phyloP scores from a whole-genome alignment of 64 coral and sea anemone genomes.

The Exaiptasia diaphana region DNA sequence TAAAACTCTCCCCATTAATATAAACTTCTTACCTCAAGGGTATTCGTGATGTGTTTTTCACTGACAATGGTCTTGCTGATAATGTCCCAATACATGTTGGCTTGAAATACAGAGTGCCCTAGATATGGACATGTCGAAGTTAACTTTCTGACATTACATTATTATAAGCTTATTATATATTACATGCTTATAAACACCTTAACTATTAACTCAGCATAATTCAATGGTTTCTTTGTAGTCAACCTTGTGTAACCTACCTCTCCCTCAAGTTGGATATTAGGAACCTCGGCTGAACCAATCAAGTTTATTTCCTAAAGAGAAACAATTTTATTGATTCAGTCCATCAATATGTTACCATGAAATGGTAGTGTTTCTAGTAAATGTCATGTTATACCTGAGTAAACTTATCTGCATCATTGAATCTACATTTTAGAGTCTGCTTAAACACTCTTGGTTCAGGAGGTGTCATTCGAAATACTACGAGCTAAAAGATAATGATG shows the following conservation, averaged over 20 bases:
- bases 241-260: constrained; percentile 56
- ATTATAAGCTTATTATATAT: too few relatives aligned
- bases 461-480: constrained; percentile 68
- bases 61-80: constrained; percentile 51
- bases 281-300: constrained; percentile 73
- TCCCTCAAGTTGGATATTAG: constrained; percentile 59
- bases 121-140: too few relatives aligned
- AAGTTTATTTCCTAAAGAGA: constrained; percentile 68
- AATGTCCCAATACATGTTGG: constrained; percentile 81
- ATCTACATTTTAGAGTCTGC: constrained; percentile 23
- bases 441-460: constrained; percentile 44
- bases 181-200: too few relatives aligned
- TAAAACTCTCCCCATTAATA: too few relatives aligned
- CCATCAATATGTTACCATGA: too few relatives aligned
- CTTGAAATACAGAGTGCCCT: constrained; percentile 93
- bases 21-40: constrained; percentile 71
- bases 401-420: constrained; percentile 89
- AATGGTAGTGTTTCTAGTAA: too few relatives aligned
- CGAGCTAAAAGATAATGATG: constrained; percentile 48
- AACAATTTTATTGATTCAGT: too few relatives aligned
- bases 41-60: constrained; percentile 89
- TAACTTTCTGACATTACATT: too few relatives aligned
- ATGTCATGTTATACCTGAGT: constrained; percentile 64
- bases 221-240: too few relatives aligned
- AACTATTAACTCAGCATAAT: too few relatives aligned